Percentiles rank a stretch among this genome's conserved stretches.
phyloP scores from a whole-genome alignment of 2,797 vertebrate species.

The Picus viridis region DNA sequence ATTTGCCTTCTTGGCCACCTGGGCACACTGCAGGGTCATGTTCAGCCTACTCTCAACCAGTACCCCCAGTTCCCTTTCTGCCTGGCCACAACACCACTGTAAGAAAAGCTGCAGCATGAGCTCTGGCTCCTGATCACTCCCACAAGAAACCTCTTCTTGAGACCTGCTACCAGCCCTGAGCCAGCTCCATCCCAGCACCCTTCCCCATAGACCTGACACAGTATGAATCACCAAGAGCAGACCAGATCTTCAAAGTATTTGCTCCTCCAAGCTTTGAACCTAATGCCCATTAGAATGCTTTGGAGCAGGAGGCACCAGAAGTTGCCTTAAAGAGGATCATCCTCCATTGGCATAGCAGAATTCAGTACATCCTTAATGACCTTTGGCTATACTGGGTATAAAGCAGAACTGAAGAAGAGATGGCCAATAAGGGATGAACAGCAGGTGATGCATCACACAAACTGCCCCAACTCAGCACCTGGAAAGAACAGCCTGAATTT shows the following conservation, averaged over 20 bases:
- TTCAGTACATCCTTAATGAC: neutral
- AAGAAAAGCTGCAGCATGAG: neutral
- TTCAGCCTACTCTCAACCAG: too few species aligned
- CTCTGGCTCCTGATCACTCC: neutral
- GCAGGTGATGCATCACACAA: neutral
- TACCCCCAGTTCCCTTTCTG: too few species aligned
- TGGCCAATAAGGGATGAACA: neutral
- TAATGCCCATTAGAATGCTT: rapidly evolving
- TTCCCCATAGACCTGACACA: rapidly evolving
- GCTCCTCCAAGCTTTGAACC: neutral
- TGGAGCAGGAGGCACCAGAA: neutral
- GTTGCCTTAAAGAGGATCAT: neutral
- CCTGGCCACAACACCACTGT: neutral
- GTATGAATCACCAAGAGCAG: neutral
- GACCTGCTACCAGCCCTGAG: neutral
- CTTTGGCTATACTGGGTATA: neutral
- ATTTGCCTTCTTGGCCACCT: too few species aligned
- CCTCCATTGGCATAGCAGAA: neutral
- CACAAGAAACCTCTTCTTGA: neutral
- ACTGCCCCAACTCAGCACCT: neutral
- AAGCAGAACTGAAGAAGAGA: neutral
- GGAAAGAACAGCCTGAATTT: neutral
- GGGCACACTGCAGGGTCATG: too few species aligned
- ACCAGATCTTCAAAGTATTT: neutral
- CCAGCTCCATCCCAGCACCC: neutral